Percentiles rank a stretch among this genome's conserved stretches.
These are phyloP conservation scores for Raja brachyura DNA, from an alignment of 2,113 vertebrate species.

Conservation along the genomic window DNA sequence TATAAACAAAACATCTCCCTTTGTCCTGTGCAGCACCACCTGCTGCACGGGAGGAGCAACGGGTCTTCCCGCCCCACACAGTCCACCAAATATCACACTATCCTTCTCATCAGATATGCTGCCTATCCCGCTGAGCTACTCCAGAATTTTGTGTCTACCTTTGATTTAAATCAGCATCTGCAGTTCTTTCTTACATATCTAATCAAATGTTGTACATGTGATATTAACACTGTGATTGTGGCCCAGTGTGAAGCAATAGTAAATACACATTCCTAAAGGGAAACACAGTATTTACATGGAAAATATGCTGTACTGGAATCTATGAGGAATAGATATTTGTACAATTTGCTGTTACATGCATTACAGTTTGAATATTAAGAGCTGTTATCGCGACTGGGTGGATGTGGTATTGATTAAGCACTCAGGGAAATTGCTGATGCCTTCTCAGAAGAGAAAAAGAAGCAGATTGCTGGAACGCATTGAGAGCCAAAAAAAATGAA, in stretches of 20 bases:
- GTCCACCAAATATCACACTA: no score
- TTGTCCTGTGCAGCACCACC: no score
- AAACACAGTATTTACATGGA: not conserved
- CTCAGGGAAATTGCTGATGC: not conserved
- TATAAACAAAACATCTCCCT: no score
- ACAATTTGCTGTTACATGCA: not conserved
- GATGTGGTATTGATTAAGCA: constrained; percentile 15
- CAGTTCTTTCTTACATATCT: no score
- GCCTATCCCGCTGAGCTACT: no score
- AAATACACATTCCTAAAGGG: not conserved
- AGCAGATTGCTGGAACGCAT: not conserved
- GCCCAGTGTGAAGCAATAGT: not conserved
- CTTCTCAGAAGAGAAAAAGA: not conserved
- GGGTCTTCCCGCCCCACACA: no score
- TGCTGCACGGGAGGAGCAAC: no score
- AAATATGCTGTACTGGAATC: not conserved
- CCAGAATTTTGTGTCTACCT: no score
- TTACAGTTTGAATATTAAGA: not conserved
- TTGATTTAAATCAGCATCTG: no score
- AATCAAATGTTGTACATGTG: constrained; percentile 12
- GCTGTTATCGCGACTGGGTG: not conserved
- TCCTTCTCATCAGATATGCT: no score
- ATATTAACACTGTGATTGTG: not conserved
- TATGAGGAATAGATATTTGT: not conserved
- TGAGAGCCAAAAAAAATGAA: constrained; percentile 16